phyloP scores from a whole-genome alignment of 2,888 invertebrate species.

The Metacarcinus magister region DNA sequence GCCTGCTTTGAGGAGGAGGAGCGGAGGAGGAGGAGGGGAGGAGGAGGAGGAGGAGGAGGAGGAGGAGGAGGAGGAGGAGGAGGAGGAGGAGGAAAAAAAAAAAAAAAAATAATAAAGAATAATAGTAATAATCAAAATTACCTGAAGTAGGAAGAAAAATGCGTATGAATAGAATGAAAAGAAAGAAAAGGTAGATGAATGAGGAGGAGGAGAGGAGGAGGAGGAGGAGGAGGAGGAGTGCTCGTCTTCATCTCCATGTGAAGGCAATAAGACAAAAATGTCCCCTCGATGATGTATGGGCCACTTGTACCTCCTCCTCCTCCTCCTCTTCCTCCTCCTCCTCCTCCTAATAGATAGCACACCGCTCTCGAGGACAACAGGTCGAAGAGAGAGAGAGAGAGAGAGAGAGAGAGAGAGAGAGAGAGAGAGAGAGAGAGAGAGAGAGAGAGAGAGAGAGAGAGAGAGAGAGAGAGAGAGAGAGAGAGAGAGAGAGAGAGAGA shows the following conservation, averaged over 20 bases:
- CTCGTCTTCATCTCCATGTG: neutral
- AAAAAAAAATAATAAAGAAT: too few species aligned
- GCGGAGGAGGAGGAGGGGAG: too few species aligned
- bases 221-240: neutral
- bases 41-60: too few species aligned
- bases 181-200: neutral
- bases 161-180: too few species aligned
- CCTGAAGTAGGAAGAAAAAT: too few species aligned
- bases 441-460: too few species aligned
- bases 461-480: neutral
- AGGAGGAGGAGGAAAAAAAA: too few species aligned
- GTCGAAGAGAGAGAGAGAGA: too few species aligned
- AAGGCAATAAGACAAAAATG: conserved; percentile 18
- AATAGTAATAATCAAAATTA: too few species aligned
- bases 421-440: neutral
- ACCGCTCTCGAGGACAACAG: too few species aligned
- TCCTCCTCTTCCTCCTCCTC: conserved; percentile 10
- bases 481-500: neutral
- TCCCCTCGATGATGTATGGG: neutral
- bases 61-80: too few species aligned
- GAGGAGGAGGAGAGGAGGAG: neutral
- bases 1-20: too few species aligned
- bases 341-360: neutral
- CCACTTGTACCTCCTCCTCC: neutral
- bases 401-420: neutral